phyloP scores from a whole-genome alignment of 2,797 vertebrate species.

The Lagodon rhomboides region DNA sequence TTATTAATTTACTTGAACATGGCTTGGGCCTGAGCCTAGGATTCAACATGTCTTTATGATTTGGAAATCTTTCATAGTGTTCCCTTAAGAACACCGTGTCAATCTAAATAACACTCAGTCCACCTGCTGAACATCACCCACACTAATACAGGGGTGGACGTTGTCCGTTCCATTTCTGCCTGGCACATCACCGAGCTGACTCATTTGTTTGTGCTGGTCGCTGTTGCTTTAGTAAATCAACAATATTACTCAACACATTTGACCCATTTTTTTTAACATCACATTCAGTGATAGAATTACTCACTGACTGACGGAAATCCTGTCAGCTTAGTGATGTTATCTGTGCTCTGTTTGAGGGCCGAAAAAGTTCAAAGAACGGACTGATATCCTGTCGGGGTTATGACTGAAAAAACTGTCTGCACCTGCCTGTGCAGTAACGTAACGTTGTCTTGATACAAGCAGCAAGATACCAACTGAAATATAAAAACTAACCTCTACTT shows the following conservation, averaged over 20 bases:
- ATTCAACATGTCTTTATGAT: neutral
- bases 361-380: constrained; percentile 11
- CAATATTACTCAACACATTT: constrained; percentile 1
- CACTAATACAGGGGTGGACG: neutral
- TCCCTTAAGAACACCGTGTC: too few relatives aligned
- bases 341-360: neutral
- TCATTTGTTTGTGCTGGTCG: constrained; percentile 4
- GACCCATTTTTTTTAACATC: constrained; percentile 21
- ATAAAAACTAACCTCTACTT: constrained; percentile 43
- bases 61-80: neutral
- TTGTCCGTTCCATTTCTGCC: neutral
- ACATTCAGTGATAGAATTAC: constrained; percentile 12
- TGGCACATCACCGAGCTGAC: neutral
- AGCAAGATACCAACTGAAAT: neutral
- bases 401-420: constrained; percentile 6
- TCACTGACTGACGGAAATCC: constrained; percentile 44
- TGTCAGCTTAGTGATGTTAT: constrained; percentile 8
- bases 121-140: constrained; percentile 2
- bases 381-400: constrained; percentile 28
- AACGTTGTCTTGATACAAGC: neutral
- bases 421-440: too few relatives aligned
- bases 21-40: too few relatives aligned
- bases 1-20: neutral
- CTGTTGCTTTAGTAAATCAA: constrained; percentile 1
- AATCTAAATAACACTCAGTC: neutral